phyloP scores from a whole-genome alignment of 1,140 invertebrate genomes.

The Drosophila nigromelanica region DNA sequence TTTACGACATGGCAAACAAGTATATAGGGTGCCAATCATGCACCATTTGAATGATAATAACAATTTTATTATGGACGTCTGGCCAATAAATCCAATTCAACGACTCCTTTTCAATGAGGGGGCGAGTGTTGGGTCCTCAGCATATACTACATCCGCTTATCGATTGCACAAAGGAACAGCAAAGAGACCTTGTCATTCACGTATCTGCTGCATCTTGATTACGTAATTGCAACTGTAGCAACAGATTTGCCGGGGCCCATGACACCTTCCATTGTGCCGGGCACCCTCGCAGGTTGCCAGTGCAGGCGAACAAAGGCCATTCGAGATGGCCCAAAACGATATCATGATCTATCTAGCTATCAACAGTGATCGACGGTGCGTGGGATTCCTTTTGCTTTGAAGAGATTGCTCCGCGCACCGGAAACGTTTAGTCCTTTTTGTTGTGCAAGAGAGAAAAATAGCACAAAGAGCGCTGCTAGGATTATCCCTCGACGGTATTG shows the following conservation, averaged over 20 bases:
- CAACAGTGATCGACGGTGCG: constrained; percentile 42
- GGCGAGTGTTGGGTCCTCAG: neutral
- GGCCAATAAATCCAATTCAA: constrained; percentile 55
- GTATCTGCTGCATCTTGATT: constrained; percentile 48
- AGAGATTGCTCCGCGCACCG: constrained; percentile 33
- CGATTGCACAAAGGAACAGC: constrained; percentile 44
- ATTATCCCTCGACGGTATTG: constrained; percentile 11
- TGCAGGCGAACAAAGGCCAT: constrained; percentile 39
- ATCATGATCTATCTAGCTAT: constrained; percentile 10
- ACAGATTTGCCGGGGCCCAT: constrained; percentile 15
- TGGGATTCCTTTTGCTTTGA: constrained; percentile 57
- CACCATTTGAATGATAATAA: constrained; percentile 77
- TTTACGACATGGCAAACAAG: constrained; percentile 72
- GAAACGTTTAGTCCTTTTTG: constrained; percentile 66
- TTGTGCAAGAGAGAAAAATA: constrained; percentile 32
- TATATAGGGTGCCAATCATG: constrained; percentile 46
- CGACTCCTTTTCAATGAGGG: constrained; percentile 13
- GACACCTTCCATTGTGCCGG: constrained; percentile 36
- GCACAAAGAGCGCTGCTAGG: constrained; percentile 6
- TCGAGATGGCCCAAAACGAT: constrained; percentile 36
- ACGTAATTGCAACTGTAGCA: constrained; percentile 78
- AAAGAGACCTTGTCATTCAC: constrained; percentile 7
- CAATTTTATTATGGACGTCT: constrained; percentile 58
- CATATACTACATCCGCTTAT: constrained; percentile 35
- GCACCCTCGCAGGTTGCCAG: constrained; percentile 17